Evolutionary conservation across 2,888 invertebrate species (phyloP).

Genomic region (Melinopterus prodromus): DNA sequence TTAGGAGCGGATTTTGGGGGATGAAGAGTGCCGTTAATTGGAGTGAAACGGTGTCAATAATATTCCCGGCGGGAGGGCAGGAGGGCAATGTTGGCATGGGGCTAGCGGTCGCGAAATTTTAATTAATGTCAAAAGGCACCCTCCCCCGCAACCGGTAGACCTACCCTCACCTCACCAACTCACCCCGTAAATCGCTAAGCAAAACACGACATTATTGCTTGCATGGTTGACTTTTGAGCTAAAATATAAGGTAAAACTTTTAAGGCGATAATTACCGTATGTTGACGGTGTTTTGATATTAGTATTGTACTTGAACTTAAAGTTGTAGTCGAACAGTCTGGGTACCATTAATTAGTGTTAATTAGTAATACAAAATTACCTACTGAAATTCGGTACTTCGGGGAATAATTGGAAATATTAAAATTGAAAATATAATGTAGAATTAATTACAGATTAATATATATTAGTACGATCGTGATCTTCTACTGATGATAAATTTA

Average conservation of each 20-base stretch:
- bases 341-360: too few relatives aligned
- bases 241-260: neutral
- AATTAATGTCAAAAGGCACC: neutral
- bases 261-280: neutral
- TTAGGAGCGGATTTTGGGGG: neutral
- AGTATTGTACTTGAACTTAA: too few relatives aligned
- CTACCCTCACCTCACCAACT: neutral
- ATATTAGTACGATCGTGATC: too few relatives aligned
- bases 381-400: too few relatives aligned
- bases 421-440: too few relatives aligned
- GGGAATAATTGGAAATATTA: too few relatives aligned
- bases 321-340: too few relatives aligned
- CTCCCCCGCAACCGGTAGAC: neutral
- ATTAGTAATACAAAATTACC: too few relatives aligned
- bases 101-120: neutral
- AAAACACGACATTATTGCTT: neutral
- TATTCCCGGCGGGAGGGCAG: neutral
- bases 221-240: neutral
- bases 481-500: too few relatives aligned
- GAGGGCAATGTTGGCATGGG: neutral
- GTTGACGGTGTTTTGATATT: neutral
- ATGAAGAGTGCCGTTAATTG: slow-evolving; percentile 4
- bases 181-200: neutral
- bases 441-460: too few relatives aligned
- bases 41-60: slow-evolving; percentile 4